Evolutionary conservation across 2,797 vertebrate genomes (phyloP), one percentile per base, ranked within the genome.

Genomic region (Leptodactylus fallax): DNA sequence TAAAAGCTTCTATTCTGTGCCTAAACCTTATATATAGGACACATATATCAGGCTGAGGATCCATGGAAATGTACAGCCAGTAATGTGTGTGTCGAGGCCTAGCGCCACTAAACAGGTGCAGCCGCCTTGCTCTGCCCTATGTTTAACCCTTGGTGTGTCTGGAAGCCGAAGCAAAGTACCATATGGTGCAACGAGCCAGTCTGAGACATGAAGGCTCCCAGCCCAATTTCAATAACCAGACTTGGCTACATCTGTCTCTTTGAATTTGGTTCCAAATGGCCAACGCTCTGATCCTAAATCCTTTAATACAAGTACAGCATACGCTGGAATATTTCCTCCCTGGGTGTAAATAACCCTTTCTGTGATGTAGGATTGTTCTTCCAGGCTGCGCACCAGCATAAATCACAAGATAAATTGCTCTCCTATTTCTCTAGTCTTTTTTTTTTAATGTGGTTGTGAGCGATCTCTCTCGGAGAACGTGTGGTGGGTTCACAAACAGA

Each of bases 221-320:
- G 63, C 47, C 81, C 63, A 78, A 77, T 83, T 76, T 87, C 81
- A 79, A 83, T 63, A 56, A 79, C 67, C 81, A 79, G 56, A 69
- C 47, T 84, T 83, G 81, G 81, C 81, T 58, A 82, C 63, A 84
- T 69, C 63, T 79, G 74, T 84, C 74, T 55, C 74, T 88, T 88
- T 65, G 71, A 67, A 82, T 85, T 51, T 71, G 58, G 63, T 51
- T 84, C 76, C 87, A 88, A 86, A 69, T 86, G 83, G 79, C 79
- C 19, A 81, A 14, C 23, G 49, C 45, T 77, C 51, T 80, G 82
- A 80, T 89, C 58, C 84, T 60, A 89, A 89, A 89, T 89, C 84
- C 47, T 78, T 79, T 76, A 87, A 82, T 69, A 13, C 45, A 45
- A 55, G 82, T 19, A 36, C 51, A 72, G 19, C 79, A 63, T 55